Evolutionary conservation across 2,113 vertebrate species (phyloP), one percentile per base, ranked within the genome.

Genomic region (Misgurnus mizolepis): DNA sequence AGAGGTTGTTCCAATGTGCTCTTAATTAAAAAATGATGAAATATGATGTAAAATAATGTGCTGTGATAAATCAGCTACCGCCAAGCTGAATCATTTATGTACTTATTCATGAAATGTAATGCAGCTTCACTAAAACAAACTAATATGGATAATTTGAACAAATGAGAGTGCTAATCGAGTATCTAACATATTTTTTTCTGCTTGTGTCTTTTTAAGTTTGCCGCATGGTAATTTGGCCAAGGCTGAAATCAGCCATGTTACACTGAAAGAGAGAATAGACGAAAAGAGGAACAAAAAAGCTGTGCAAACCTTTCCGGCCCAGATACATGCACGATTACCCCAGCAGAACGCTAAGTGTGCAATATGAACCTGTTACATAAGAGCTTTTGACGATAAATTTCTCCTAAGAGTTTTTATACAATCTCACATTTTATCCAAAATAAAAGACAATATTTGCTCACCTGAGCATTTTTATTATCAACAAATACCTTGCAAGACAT

Each of bases 281-380:
- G 76, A 68, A 81, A 83, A 86, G 81, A 78, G 81, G 82, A 84
- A 87, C 76, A 79, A 60, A 69, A 69, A 60, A 43, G 56, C 50
- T 85, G 74, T 75, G 78, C 66, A 65, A 53, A 65, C 66, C 64
- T 86, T 85, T 87, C 84, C 83, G 62, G 67, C 62, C 64, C 22
- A 83, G 60, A 75, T 86, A 18, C 78, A 82, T 18, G 12, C 65
- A 78, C 65, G 43, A 64, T 53, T 66, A 82, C 49, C 14, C 41
- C 75, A 34, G 39, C 50, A 76, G 9, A 61, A n/a, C 64, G 67
- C 27, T 40, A 69, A 40, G 2, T 7, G 4, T 27, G 34, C 50
- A 40, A 53, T 17, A 58, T 58, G 17, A n/a, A 18, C 6, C 12
- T 18, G 17, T 7, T 53, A 1, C 3, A 14, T 6, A 58, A n/a